Percentiles rank a stretch among this genome's conserved stretches.
Conservation (phyloP, 2,797 vertebrate genomes). For the Pogonophryne albipinna region DNA sequence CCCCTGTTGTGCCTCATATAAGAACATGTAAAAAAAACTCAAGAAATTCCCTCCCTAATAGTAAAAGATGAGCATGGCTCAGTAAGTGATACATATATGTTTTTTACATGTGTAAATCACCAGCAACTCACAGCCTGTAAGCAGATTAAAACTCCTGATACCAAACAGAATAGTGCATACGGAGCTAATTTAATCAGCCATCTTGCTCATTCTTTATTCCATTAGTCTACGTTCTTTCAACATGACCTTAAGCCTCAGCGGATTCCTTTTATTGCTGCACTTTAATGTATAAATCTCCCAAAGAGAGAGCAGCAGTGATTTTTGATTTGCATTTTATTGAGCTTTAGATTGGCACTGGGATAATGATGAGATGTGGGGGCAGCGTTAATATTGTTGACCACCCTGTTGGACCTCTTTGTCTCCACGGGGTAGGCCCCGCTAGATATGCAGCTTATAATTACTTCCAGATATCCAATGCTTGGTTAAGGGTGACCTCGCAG, state of each 20-base stretch:
- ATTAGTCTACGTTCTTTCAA: constrained; percentile 69
- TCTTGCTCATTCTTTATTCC: constrained; percentile 71
- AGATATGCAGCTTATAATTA: constrained; percentile 60
- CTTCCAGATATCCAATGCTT: constrained; percentile 48
- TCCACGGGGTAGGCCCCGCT: neutral
- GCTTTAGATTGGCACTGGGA: constrained; percentile 58
- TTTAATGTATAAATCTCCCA: constrained; percentile 74
- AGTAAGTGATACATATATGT: constrained; percentile 50
- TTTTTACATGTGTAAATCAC: constrained; percentile 50
- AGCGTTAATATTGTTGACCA: constrained; percentile 65
- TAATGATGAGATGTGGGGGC: constrained; percentile 69
- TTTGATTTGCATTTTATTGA: constrained; percentile 77
- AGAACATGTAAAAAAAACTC: neutral
- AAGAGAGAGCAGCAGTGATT: constrained; percentile 60
- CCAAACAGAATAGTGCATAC: constrained; percentile 31
- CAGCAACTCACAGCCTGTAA: constrained; percentile 38
- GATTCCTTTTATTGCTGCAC: constrained; percentile 68
- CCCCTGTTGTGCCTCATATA: constrained; percentile 25
- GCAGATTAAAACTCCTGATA: constrained; percentile 73
- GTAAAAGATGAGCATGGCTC: constrained; percentile 49
- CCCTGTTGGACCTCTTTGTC: constrained; percentile 44
- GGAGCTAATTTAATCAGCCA: constrained; percentile 66
- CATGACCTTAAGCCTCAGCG: constrained; percentile 67
- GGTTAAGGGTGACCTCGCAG: constrained; percentile 35
- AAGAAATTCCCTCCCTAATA: constrained; percentile 51